Base-by-base conservation (phyloP, 2,797 vertebrate species). In the Erethizon dorsatum region DNA sequence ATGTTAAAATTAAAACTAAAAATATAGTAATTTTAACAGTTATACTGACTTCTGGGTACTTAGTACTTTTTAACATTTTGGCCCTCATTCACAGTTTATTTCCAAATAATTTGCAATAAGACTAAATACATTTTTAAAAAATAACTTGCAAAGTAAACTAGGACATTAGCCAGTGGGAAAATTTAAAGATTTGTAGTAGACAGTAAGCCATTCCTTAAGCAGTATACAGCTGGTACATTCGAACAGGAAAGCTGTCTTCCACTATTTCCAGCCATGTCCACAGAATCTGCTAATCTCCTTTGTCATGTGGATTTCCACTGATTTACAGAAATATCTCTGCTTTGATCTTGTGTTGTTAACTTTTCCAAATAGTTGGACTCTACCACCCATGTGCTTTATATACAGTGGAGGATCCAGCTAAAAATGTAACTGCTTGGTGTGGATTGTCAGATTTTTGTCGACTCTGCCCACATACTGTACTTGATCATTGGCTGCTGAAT, bases 51-150 rank as follows among this genome's bases (percentile, higher is more conserved):
- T 87, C n/a, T 83, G 24, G 56, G 26, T 17, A 92, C 37, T 87
- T 54, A 5, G 9, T 67, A 47, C 31, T 56, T 91, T 90, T 86
- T 26, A 86, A 77, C 2, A 33, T 73, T 79, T 79, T 65, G 13
- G 6, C 14, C 54, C 13, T 88, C 24, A 31, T 59, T 88, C 47
- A 83, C 31, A 92, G 8, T 61, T 83, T 24, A 52, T 54, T 96
- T 83, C 41, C 57, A 94, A 95, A 96, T 83, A 87, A 59, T 84
- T 90, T 88, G 33, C 10, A 84, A 4, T 86, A 80, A 88, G 31
- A 79, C 31, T 75, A 83, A 94, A 73, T 3, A 75, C 5, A 88
- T 37, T 61, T 63, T 73, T 56, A 63, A 37, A 22, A 37, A 96
- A 84, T 92, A 94, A 94, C 33, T 88, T 90, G 28, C 2, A 85